Percentiles rank a stretch among this genome's conserved stretches.
phyloP scores from a whole-genome alignment of 35 echinoderm and acorn worm species.

The Amphiura filiformis region DNA sequence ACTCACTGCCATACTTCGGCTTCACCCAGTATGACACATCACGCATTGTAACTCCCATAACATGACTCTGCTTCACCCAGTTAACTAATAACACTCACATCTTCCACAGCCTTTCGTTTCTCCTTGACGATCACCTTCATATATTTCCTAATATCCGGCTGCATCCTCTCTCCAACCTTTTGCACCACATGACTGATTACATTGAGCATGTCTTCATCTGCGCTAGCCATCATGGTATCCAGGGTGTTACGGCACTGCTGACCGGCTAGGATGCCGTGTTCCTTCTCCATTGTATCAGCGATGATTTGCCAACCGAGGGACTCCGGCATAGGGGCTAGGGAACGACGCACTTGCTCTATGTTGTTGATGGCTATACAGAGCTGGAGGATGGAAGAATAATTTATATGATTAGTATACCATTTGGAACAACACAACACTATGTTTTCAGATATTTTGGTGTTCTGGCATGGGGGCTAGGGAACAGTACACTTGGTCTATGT shows the following conservation, averaged over 20 bases:
- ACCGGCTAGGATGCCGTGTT: conserved; percentile 49
- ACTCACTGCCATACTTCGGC: too few species aligned
- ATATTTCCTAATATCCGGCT: neutral
- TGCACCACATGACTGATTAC: conserved; percentile 65
- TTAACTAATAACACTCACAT: too few species aligned
- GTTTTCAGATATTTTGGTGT: too few species aligned
- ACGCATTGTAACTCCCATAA: too few species aligned
- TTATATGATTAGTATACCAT: too few species aligned
- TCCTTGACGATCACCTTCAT: neutral
- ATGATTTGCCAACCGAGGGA: conserved; percentile 55
- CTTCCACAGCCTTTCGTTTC: neutral
- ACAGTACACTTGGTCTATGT: too few species aligned
- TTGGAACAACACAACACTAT: too few species aligned
- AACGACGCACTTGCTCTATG: conserved; percentile 83
- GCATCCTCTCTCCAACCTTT: conserved; percentile 77
- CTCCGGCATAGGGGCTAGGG: conserved; percentile 59
- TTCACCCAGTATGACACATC: too few species aligned
- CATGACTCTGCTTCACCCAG: too few species aligned
- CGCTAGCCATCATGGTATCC: conserved; percentile 74
- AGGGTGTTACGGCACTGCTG: conserved; percentile 71
- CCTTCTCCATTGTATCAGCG: conserved; percentile 38
- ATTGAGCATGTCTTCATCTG: conserved; percentile 95
- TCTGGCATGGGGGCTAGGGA: too few species aligned
- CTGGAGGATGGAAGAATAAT: conserved; percentile 22
- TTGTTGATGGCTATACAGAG: conserved; percentile 98